These are phyloP conservation scores for Patiria miniata DNA, from an alignment of 35 echinoderm and acorn worm genomes.

Conservation along the genomic window DNA sequence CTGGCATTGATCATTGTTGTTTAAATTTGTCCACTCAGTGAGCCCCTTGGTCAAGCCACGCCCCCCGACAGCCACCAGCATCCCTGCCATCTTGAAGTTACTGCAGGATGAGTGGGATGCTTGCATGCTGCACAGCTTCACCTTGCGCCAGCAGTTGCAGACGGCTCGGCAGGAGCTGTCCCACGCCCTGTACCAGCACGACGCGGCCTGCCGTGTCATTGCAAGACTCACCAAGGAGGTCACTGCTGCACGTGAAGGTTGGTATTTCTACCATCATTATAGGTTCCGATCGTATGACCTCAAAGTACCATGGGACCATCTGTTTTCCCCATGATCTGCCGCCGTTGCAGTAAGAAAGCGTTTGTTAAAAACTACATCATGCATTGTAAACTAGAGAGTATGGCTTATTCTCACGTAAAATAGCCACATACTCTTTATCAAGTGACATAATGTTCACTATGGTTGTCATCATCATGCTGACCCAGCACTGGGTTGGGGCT, in stretches of 20 bases:
- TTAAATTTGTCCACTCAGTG: constrained; percentile 53
- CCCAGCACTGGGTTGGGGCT: no score
- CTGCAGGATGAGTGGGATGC: constrained; percentile 99
- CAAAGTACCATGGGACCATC: background rate
- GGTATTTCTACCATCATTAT: background rate
- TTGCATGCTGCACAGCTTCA: constrained; percentile 99
- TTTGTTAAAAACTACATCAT: no score
- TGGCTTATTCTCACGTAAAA: no score
- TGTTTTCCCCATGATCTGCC: no score
- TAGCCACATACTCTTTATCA: no score
- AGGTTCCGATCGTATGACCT: background rate
- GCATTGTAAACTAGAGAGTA: no score
- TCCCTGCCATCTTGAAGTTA: constrained; percentile 94
- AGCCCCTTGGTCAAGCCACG: constrained; percentile 90
- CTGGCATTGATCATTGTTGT: no score
- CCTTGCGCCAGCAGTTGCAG: constrained; percentile 94
- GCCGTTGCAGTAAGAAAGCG: no score
- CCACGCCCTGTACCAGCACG: constrained; percentile 98
- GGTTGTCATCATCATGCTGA: no score
- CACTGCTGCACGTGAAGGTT: constrained; percentile 98
- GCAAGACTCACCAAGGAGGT: constrained; percentile 97
- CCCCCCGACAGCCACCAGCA: constrained; percentile 98
- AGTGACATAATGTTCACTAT: no score
- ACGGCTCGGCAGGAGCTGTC: constrained; percentile 97
- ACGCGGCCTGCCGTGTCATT: constrained; percentile 98